Percentiles rank a stretch among this genome's conserved stretches.
phyloP scores from a whole-genome alignment of 2,888 invertebrate species.

The Agrotis ipsilon region DNA sequence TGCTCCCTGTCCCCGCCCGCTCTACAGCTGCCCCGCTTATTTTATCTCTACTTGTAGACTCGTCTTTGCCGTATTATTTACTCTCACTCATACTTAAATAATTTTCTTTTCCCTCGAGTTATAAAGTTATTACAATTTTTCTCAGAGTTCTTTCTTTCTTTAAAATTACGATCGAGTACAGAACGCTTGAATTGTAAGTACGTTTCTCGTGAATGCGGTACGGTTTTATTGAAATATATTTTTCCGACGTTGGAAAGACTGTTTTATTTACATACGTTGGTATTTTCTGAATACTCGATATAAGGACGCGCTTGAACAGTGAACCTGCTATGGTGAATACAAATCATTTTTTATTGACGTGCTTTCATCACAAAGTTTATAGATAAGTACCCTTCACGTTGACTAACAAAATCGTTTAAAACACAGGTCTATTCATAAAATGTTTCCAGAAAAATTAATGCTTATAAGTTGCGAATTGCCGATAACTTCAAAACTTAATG shows the following conservation, averaged over 20 bases:
- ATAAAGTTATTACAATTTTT: slow-evolving; percentile 81
- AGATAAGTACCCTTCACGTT: not conserved
- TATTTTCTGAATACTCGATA: slow-evolving; percentile 70
- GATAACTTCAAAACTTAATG: not conserved
- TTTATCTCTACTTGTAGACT: slow-evolving; percentile 75
- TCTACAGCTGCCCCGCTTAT: slow-evolving; percentile 77
- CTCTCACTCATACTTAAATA: slow-evolving; percentile 79
- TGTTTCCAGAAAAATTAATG: not conserved
- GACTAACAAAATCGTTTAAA: not conserved
- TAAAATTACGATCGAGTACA: slow-evolving; percentile 65
- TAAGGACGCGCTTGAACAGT: slow-evolving; percentile 47
- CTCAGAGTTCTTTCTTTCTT: slow-evolving; percentile 73
- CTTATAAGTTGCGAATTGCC: not conserved
- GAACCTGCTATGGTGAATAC: slow-evolving; percentile 18
- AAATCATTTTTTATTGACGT: slow-evolving; percentile 8
- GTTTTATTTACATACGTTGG: slow-evolving; percentile 73
- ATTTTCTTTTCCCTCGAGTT: slow-evolving; percentile 80
- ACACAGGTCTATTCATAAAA: not conserved
- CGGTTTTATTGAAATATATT: slow-evolving; percentile 74
- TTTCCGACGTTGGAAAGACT: slow-evolving; percentile 66
- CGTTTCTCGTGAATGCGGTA: slow-evolving; percentile 60
- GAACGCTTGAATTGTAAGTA: slow-evolving; percentile 58
- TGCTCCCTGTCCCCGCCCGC: slow-evolving; percentile 78
- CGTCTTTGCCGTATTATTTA: slow-evolving; percentile 72
- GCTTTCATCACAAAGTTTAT: not conserved